Evolutionary conservation across 2,888 invertebrate species (phyloP), one percentile per base, ranked within the genome.

Genomic region (Tipula confusa): DNA sequence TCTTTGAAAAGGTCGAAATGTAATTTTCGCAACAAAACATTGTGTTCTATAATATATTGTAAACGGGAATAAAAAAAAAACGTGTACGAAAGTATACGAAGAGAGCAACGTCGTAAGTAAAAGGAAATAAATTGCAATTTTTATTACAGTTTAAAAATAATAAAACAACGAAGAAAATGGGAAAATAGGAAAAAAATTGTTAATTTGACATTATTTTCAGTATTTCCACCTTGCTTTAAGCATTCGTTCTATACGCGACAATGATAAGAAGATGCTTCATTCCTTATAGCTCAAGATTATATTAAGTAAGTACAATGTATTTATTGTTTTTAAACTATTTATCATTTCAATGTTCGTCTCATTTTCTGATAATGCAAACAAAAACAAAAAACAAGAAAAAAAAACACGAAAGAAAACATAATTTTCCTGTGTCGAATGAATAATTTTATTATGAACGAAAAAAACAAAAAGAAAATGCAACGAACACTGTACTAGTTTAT

Each of bases 261-360:
- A 48, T 18, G 18, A 64, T 4, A 11, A 1, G 33, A n/a, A 64
- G 6, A 7, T 24, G 64, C 38, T 38, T 38, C 38, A 38, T 38
- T 38, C 38, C 38, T 13, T 11, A 2, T 7, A 64, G 64, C 64
- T 64, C 7, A 24, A 64, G 64, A 64, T 64, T 24, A 15, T 9
- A 64, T 64, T 64, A 64, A 13, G 64, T 64, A 64, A 64, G 64
- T 64, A 64, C 64, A 64, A 64, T 64, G 64, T 64, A 64, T 64
- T 64, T 64, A 64, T 64, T 64, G 64, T 64, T 64, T 33, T 64
- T 64, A 64, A 64, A 64, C 7, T 64, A 64, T 64, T 64, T 64
- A 64, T 64, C 64, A 64, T 64, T 64, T 64, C 64, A 64, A 64
- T 64, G 64, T 64, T 64, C 64, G 24, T 64, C 64, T 64, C 64